Conservation (phyloP, 2,888 invertebrate genomes). For the Poecilus cupreus region DNA sequence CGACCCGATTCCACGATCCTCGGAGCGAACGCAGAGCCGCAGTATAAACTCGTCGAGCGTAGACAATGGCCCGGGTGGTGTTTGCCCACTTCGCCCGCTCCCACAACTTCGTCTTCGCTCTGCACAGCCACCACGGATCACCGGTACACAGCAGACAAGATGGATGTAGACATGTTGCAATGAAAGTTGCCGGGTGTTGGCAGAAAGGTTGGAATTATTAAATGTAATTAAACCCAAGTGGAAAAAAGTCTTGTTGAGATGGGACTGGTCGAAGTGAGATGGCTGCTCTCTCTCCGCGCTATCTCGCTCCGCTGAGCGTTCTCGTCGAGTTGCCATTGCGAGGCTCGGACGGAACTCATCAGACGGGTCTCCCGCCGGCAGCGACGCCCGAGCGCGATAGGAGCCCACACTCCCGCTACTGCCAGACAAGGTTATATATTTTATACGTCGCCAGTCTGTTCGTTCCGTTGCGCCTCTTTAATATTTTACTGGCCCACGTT, state of each 20-base stretch:
- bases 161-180: no score
- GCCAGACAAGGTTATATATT: conserved; percentile 37
- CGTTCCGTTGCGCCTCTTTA: background rate
- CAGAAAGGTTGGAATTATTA: no score
- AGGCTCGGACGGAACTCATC: conserved; percentile 34
- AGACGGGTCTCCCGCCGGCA: background rate
- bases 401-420: background rate
- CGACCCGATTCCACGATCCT: conserved; percentile 25
- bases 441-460: conserved; percentile 19
- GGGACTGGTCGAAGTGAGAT: background rate
- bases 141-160: no score
- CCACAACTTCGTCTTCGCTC: no score
- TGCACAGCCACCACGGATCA: no score
- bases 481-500: conserved; percentile 22
- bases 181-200: no score
- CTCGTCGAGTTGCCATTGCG: background rate
- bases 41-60: conserved; percentile 38
- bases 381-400: background rate
- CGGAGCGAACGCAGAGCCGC: conserved; percentile 11
- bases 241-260: no score
- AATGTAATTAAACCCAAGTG: no score
- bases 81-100: no score
- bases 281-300: conserved; percentile 8
- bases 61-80: conserved; percentile 1
- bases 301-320: conserved; percentile 23